phyloP scores from a whole-genome alignment of 2,113 vertebrate species.

The Macquaria australasica region DNA sequence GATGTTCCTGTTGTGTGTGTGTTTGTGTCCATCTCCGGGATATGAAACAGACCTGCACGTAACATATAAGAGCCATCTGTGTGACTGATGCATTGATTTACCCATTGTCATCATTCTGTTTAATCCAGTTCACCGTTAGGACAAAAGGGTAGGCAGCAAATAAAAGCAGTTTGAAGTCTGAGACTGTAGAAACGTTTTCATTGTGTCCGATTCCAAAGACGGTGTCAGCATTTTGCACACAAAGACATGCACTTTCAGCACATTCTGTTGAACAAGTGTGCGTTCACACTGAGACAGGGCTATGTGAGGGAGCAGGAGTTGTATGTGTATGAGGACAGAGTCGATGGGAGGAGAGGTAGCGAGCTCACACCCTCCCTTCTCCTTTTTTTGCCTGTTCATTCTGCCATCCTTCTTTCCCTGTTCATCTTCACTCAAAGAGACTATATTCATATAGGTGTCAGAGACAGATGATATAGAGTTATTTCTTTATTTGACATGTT shows the following conservation, averaged over 20 bases:
- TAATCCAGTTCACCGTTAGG: conserved; percentile 35
- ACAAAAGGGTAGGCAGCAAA: conserved; percentile 28
- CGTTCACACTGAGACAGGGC: conserved; percentile 42
- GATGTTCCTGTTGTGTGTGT: conserved; percentile 40
- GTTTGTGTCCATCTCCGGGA: conserved; percentile 18
- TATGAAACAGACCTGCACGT: conserved; percentile 44
- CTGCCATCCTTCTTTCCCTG: conserved; percentile 49
- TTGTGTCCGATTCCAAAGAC: conserved; percentile 72
- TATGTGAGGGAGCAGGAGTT: conserved; percentile 26
- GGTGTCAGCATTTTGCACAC: conserved; percentile 64
- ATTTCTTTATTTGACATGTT: conserved; percentile 85
- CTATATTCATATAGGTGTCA: conserved; percentile 67
- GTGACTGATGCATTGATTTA: conserved; percentile 56
- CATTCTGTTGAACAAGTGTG: conserved; percentile 27
- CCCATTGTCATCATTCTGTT: conserved; percentile 35
- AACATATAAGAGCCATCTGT: conserved; percentile 34
- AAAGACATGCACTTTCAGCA: conserved; percentile 48
- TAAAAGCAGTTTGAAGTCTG: conserved; percentile 27
- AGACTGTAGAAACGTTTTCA: conserved; percentile 38
- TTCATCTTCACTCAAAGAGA: conserved; percentile 59
- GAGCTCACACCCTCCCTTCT: conserved; percentile 21
- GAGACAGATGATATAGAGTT: conserved; percentile 71
- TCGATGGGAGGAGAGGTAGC: conserved; percentile 13
- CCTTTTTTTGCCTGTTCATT: conserved; percentile 37
- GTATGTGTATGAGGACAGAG: conserved; percentile 27